phyloP scores from a whole-genome alignment of 30 jellyfish, hydroid and myxozoan genomes.

The Pseudorhiza aurosa region DNA sequence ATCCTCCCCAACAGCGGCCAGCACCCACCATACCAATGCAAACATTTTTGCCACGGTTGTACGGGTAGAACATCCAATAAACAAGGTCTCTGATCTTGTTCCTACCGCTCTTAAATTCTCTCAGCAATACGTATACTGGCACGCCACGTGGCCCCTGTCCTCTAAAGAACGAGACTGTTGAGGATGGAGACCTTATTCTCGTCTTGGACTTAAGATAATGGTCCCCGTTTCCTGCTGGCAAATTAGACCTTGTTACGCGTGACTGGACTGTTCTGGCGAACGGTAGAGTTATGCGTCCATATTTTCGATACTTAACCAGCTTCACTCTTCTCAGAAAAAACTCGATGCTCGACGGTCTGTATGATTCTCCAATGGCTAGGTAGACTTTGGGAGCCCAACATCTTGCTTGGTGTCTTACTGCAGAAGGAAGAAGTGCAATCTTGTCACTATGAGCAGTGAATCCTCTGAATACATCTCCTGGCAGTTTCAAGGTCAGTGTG shows the following conservation, averaged over 20 bases:
- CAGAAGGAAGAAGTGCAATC: background rate
- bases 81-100: conserved; percentile 24
- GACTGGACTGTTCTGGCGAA: background rate
- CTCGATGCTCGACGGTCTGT: conserved; percentile 34
- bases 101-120: conserved; percentile 9
- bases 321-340: conserved; percentile 18
- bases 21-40: conserved; percentile 38
- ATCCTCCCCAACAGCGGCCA: conserved; percentile 38
- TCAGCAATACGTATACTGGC: conserved; percentile 19
- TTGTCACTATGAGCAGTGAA: no score
- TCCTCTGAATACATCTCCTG: no score
- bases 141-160: conserved; percentile 26
- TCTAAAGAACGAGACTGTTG: conserved; percentile 17
- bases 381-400: conserved; percentile 40
- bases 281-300: background rate
- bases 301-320: background rate
- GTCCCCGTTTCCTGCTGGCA: conserved; percentile 6
- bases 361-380: conserved; percentile 35
- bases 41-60: conserved; percentile 66
- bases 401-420: conserved; percentile 12
- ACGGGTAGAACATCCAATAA: conserved; percentile 58
- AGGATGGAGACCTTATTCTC: conserved; percentile 6
- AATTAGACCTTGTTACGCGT: background rate
- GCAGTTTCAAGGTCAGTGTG: no score
- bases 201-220: conserved; percentile 21